Base-by-base conservation (phyloP, 2,888 invertebrate genomes). In the Hirtodrosophila trivittata region DNA sequence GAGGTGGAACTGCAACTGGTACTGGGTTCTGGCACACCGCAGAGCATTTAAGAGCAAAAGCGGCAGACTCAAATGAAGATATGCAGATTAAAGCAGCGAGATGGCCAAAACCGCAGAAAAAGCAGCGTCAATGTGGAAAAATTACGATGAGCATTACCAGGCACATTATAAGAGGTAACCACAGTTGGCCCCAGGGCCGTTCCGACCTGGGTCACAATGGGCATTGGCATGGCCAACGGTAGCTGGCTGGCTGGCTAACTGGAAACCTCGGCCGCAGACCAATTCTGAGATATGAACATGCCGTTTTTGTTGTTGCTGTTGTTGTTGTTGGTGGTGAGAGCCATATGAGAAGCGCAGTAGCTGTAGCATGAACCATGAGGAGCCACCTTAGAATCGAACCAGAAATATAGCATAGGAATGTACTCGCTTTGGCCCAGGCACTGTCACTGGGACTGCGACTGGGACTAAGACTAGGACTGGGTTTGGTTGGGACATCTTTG, bases 81-180 rank as follows among this genome's bases (percentile, higher is more conserved):
- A 89, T 87, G 88, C 86, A 89, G 88, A 89, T 89, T 85, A 86
- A 81, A 85, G 85, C 70, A 76, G 81, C 72, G 73, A 87, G 83
- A 72, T 73, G 80, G 75, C 74, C 68, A 62, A 68, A 81, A 58
- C 64, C 56, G 57, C 54, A 57, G 65, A 57, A 64, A 65, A 66
- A 64, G 55, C 81, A 83, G 74, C 78, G 78, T 78, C 83, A 77
- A 86, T 87, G 77, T 77, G 75, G 77, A 87, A 89, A 89, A 89
- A 88, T 89, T 89, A 89, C 89, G 87, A 89, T 89, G 88, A 89
- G 88, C 89, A 89, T 89, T 89, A 89, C 83, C 80, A 74, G 88
- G 78, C 84, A 84, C 89, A 89, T 89, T 89, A 87, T 87, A 89
- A 88, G 5, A 21, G 82, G 73, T 72, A 68, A 65, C 71, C 60